Percentiles rank a stretch among this genome's conserved stretches.
phyloP scores from a whole-genome alignment of 1,140 invertebrate species.

The Nebria ingens region DNA sequence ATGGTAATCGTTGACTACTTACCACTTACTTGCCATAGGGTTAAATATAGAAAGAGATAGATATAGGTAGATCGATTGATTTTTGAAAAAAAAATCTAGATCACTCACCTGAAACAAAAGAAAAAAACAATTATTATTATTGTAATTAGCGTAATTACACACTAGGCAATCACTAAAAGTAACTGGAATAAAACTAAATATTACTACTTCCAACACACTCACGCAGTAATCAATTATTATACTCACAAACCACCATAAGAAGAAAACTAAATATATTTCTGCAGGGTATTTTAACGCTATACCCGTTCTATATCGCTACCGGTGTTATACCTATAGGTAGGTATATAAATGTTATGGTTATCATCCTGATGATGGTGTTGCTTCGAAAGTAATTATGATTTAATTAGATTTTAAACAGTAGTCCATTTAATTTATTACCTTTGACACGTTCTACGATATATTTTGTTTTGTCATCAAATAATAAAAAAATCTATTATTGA shows the following conservation, averaged over 20 bases:
- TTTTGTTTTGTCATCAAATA: too few species aligned
- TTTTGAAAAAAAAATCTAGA: not conserved
- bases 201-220: not conserved
- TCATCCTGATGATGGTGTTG: too few species aligned
- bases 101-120: not conserved
- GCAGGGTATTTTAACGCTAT: not conserved
- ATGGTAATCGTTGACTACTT: too few species aligned
- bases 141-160: not conserved
- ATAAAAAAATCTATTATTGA: too few species aligned
- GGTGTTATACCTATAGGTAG: too few species aligned
- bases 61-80: not conserved
- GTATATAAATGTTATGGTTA: too few species aligned
- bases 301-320: not conserved
- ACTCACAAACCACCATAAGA: not conserved
- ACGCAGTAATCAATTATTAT: slow-evolving; percentile 4
- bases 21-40: too few species aligned
- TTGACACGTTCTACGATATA: too few species aligned
- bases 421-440: too few species aligned
- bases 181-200: slow-evolving; percentile 3
- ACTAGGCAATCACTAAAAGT: not conserved
- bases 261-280: not conserved
- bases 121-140: slow-evolving; percentile 8
- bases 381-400: too few species aligned
- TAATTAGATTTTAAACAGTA: too few species aligned
- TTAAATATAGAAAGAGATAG: not conserved